Percentiles rank a stretch among this genome's conserved stretches.
phyloP scores from a whole-genome alignment of 1,140 invertebrate genomes.

The Phymastichus coffea region DNA sequence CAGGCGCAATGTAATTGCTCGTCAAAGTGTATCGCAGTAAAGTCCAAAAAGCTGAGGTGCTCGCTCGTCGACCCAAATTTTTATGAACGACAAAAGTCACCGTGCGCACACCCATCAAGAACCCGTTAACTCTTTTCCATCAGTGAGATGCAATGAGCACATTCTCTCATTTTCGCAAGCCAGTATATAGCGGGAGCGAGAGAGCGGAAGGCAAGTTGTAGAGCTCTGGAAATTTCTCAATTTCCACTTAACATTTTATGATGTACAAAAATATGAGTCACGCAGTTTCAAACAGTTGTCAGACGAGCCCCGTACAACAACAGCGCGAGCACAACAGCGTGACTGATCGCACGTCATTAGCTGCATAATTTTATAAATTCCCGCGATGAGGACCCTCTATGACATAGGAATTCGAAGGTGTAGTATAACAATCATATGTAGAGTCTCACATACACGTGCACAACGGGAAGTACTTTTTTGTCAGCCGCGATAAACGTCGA shows the following conservation, averaged over 20 bases:
- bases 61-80: slow-evolving; percentile 6
- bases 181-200: too few relatives aligned
- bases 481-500: slow-evolving; percentile 37
- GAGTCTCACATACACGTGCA: too few relatives aligned
- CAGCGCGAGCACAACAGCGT: background rate
- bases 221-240: slow-evolving; percentile 15
- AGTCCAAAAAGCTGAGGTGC: background rate
- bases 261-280: slow-evolving; percentile 10
- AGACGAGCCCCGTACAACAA: too few relatives aligned
- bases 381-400: slow-evolving; percentile 17
- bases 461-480: slow-evolving; percentile 40
- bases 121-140: slow-evolving; percentile 18
- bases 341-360: slow-evolving; percentile 27
- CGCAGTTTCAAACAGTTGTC: too few relatives aligned
- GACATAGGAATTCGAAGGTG: slow-evolving; percentile 37
- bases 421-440: slow-evolving; percentile 32
- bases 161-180: too few relatives aligned
- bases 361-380: slow-evolving; percentile 6
- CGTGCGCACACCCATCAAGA: background rate
- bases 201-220: too few relatives aligned
- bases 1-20: slow-evolving; percentile 6
- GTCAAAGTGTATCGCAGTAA: slow-evolving; percentile 13
- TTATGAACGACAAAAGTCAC: slow-evolving; percentile 13
- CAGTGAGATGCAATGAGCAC: slow-evolving; percentile 7
- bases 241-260: slow-evolving; percentile 17